Base-by-base conservation (phyloP, 2,888 invertebrate genomes). In the Chymomyza fuscimana region DNA sequence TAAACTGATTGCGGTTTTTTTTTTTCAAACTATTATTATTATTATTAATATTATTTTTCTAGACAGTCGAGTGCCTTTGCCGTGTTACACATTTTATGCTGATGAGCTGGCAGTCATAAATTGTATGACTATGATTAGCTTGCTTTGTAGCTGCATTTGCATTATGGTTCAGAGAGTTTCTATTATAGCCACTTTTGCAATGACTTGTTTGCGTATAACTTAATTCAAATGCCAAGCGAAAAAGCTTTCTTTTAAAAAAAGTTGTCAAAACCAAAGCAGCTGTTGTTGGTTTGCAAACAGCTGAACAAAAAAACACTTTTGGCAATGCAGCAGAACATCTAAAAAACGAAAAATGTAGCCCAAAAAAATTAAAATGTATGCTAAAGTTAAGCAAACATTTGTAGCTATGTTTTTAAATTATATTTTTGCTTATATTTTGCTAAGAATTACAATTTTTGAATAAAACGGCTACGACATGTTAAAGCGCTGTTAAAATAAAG, bases 71-170 rank as follows among this genome's bases (percentile, higher is more conserved):
- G 9, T 16, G 40, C 5, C 5, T 10, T 12, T 46, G 63, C 60
- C 69, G 69, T 74, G 87, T 77, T 88, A 78, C 82, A 78, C 79
- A 68, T 79, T 77, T 77, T 80, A 78, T 77, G 80, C 82, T 75
- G 73, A 68, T 78, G 54, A 69, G 54, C 62, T 50, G 51, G 50
- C 60, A 65, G 59, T 65, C 54, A 65, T 65, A 59, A 54, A 50
- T 6, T 54, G 4, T 58, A 25, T 56, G 58, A 22, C 54, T 65
- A 58, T 58, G 65, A 46, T 65, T 58, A 54, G 56, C 59, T 65
- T 6, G 32, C 4, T 32, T 32, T 32, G 5, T 32, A n/a, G 58
- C 36, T 46, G n/a, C 40, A 40, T 61, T 19, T 58, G 25, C 36
- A 63, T 63, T 51, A 2, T 29, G 7, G 12, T 7, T 32, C 9